Conservation (phyloP, 2,797 vertebrate genomes). For the Tadarida brasiliensis region DNA sequence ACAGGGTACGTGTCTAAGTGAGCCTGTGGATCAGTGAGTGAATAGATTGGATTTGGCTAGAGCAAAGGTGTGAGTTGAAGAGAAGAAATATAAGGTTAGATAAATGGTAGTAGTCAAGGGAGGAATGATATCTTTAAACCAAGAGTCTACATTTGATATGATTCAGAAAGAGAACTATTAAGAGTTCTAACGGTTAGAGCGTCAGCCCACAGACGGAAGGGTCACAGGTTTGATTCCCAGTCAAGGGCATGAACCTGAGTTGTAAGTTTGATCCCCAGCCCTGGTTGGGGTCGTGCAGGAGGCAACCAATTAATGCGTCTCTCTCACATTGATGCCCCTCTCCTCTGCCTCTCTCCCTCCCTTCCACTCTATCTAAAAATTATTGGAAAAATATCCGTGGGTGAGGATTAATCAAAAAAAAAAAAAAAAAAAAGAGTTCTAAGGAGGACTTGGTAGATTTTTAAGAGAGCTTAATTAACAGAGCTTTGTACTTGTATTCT, state of each 20-base stretch:
- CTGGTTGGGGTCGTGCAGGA: no score
- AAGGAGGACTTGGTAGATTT: not conserved
- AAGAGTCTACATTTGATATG: not conserved
- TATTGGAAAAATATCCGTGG: no score
- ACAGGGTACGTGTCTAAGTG: not conserved
- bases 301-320: no score
- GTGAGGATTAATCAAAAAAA: not conserved
- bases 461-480: not conserved
- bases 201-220: no score
- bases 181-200: not conserved
- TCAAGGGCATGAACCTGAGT: no score
- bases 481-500: conserved; percentile 19
- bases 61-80: not conserved
- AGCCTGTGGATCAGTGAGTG: not conserved
- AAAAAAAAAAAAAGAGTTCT: not conserved
- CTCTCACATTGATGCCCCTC: no score
- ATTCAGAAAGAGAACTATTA: not conserved
- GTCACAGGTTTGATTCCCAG: no score
- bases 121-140: not conserved
- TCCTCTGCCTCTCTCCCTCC: no score
- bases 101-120: not conserved
- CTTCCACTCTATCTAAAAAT: no score
- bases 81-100: not conserved
- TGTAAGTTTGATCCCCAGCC: no score
- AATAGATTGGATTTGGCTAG: not conserved